These are phyloP conservation scores for Lymantria dispar DNA, from an alignment of 2,888 invertebrate species.

Conservation along the genomic window DNA sequence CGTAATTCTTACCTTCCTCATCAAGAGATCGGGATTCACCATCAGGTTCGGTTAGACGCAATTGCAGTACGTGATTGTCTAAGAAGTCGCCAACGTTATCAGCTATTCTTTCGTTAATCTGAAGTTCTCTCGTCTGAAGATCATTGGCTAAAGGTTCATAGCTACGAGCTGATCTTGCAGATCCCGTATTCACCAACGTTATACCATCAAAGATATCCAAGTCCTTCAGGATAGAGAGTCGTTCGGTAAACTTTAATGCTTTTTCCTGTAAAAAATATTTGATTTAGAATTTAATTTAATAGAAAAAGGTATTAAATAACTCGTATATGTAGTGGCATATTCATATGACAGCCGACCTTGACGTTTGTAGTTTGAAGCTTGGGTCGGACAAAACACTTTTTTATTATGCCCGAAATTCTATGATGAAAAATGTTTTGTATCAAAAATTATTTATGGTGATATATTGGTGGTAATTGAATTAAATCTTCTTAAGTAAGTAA, in stretches of 20 bases:
- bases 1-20: constrained; percentile 71
- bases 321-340: neutral
- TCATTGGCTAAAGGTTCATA: constrained; percentile 71
- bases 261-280: constrained; percentile 74
- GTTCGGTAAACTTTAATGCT: constrained; percentile 82
- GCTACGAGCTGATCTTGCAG: constrained; percentile 72
- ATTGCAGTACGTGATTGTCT: constrained; percentile 72
- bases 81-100: constrained; percentile 72
- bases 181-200: constrained; percentile 73
- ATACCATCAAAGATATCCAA: constrained; percentile 78
- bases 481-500: no score
- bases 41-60: constrained; percentile 63
- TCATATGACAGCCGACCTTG: no score
- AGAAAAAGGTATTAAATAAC: neutral
- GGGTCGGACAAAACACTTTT: no score
- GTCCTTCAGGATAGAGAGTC: constrained; percentile 78
- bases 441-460: no score
- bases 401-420: no score
- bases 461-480: no score
- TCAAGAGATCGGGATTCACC: constrained; percentile 65
- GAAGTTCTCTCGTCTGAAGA: constrained; percentile 67
- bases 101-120: constrained; percentile 70
- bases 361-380: no score
- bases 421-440: no score
- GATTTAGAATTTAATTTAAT: constrained; percentile 1